These are phyloP conservation scores for Morelia viridis DNA, from an alignment of 2,797 vertebrate genomes.

Conservation along the genomic window DNA sequence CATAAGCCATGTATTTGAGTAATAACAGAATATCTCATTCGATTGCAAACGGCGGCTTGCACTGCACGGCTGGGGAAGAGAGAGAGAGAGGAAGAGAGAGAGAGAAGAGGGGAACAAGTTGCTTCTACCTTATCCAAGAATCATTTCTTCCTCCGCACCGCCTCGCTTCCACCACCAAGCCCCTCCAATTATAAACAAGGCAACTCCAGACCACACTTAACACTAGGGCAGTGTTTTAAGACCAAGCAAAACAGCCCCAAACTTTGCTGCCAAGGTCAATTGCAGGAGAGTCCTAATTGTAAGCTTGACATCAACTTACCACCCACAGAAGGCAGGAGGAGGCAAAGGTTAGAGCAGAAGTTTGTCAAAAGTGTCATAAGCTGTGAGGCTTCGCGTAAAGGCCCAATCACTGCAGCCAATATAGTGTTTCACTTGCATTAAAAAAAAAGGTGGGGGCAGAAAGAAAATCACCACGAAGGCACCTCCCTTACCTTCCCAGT, in stretches of 20 bases:
- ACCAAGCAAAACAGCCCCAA: constrained; percentile 62
- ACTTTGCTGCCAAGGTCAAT: constrained; percentile 77
- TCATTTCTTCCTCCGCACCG: background rate
- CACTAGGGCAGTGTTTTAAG: constrained; percentile 58
- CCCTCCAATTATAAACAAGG: constrained; percentile 30
- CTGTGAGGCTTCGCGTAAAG: constrained; percentile 42
- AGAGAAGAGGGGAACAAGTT: background rate
- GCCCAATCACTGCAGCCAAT: constrained; percentile 48
- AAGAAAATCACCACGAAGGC: constrained; percentile 6
- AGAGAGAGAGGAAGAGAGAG: background rate
- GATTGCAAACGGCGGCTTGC: background rate
- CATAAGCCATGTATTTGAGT: background rate
- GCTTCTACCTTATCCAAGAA: constrained; percentile 42
- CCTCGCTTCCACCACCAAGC: constrained; percentile 29
- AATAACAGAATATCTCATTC: background rate
- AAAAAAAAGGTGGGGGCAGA: background rate
- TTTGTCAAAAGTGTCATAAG: constrained; percentile 69
- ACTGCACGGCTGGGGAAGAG: background rate
- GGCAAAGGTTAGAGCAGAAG: constrained; percentile 69
- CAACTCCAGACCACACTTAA: constrained; percentile 55
- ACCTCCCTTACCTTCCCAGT: background rate
- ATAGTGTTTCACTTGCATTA: constrained; percentile 54
- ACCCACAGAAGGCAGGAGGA: constrained; percentile 67
- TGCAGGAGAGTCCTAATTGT: constrained; percentile 73
- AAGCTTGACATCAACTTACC: constrained; percentile 75